Percentiles rank a stretch among this genome's conserved stretches.
Conservation (phyloP, 2,888 invertebrate species). For the Tenthredo mesomela region DNA sequence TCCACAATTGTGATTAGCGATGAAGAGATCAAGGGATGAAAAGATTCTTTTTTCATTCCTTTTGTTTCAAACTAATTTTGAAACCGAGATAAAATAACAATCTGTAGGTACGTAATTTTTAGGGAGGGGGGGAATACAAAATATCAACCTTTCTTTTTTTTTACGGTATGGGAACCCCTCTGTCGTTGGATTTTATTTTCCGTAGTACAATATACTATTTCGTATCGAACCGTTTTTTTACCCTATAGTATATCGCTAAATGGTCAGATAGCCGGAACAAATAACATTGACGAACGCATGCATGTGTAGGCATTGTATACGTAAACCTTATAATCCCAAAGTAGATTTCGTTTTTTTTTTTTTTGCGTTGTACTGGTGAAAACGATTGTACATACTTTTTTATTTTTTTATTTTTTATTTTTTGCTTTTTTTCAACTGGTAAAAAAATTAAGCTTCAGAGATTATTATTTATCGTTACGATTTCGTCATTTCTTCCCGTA, state of each 20-base stretch:
- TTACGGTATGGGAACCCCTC: not conserved
- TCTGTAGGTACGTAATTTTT: not conserved
- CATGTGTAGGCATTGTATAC: not conserved
- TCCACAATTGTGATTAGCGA: not conserved
- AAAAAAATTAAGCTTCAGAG: not conserved
- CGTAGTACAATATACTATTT: constrained; percentile 2
- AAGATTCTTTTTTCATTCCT: not conserved
- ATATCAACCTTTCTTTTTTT: not conserved
- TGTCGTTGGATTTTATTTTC: constrained; percentile 38
- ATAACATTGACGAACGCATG: constrained; percentile 16
- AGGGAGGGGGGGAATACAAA: not conserved
- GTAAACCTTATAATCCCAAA: not conserved
- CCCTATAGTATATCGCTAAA: constrained; percentile 11
- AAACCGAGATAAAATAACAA: not conserved
- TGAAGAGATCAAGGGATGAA: too few species aligned
- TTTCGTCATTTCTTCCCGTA: not conserved
- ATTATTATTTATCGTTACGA: not conserved
- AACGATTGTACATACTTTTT: not conserved
- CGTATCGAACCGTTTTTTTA: constrained; percentile 1
- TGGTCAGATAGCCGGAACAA: constrained; percentile 15
- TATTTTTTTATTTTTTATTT: too few species aligned
- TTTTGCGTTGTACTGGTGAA: not conserved
- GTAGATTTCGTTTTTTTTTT: not conserved
- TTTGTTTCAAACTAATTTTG: not conserved
- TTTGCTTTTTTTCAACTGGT: not conserved